These are phyloP conservation scores for Oryctes rhinoceros DNA, from an alignment of 1,140 invertebrate species.

Conservation along the genomic window DNA sequence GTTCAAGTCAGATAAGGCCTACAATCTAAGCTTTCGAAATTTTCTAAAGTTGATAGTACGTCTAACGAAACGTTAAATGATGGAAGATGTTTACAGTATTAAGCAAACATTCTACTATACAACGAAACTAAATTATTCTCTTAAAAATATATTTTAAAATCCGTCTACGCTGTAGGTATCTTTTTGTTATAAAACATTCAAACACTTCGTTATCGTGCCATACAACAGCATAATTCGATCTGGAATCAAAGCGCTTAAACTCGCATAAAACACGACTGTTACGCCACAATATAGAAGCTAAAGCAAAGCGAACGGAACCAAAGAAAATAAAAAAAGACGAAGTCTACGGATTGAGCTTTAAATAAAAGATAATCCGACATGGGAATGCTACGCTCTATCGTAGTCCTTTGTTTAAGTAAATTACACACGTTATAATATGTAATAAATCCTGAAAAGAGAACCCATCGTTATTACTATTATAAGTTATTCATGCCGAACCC, in stretches of 20 bases:
- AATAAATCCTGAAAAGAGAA: neutral
- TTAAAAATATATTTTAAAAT: too few relatives aligned
- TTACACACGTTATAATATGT: constrained; percentile 15
- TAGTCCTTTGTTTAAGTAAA: constrained; percentile 5
- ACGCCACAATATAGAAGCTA: neutral
- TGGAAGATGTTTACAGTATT: too few relatives aligned
- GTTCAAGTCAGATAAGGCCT: too few relatives aligned
- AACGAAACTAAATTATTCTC: too few relatives aligned
- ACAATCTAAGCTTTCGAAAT: too few relatives aligned
- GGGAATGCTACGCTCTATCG: neutral
- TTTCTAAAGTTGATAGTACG: too few relatives aligned
- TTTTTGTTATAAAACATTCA: neutral
- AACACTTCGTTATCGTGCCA: neutral
- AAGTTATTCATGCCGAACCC: neutral
- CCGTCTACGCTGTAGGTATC: neutral
- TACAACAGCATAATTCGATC: neutral
- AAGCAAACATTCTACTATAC: too few relatives aligned
- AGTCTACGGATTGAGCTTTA: neutral
- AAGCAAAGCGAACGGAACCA: neutral
- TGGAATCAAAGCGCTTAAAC: neutral
- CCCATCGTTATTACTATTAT: neutral
- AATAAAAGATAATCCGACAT: constrained; percentile 2
- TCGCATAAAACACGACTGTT: neutral
- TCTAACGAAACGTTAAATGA: too few relatives aligned
- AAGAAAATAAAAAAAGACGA: neutral